A percentile compares a stretch with the other conserved stretches of the same genome.
Evolutionary conservation across 2,888 invertebrate genomes (phyloP).

Genomic region (Pachydiplax longipennis): DNA sequence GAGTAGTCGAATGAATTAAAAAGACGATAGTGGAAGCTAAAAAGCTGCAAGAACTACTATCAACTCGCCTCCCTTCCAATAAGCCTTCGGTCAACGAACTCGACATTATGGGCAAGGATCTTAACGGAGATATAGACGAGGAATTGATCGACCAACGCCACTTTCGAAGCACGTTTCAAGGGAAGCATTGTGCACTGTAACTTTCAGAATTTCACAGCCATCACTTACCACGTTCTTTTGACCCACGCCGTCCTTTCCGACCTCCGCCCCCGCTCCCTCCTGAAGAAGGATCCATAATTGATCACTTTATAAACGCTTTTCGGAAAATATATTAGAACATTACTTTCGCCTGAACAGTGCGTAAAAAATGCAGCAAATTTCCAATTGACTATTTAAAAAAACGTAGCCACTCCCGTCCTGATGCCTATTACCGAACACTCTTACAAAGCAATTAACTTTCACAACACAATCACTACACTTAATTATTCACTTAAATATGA

Average conservation of each 20-base stretch:
- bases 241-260: not conserved
- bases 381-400: not conserved
- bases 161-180: not conserved
- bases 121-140: not conserved
- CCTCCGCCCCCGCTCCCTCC: conserved; percentile 6
- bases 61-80: not conserved
- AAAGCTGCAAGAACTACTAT: not conserved
- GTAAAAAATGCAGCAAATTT: not conserved
- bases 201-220: not conserved
- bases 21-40: not conserved
- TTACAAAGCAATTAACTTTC: not conserved
- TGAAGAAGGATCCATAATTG: conserved; percentile 1
- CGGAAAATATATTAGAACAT: not conserved
- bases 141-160: not conserved
- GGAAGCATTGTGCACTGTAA: not conserved
- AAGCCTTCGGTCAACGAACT: not conserved
- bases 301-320: not conserved
- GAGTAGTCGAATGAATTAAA: not conserved
- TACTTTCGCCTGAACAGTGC: not conserved
- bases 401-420: not conserved
- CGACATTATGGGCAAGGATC: not conserved
- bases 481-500: not conserved
- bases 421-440: not conserved
- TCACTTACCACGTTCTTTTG: conserved; percentile 12
- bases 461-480: not conserved